phyloP scores from a whole-genome alignment of 2,888 invertebrate species.

The Tipula confusa region DNA sequence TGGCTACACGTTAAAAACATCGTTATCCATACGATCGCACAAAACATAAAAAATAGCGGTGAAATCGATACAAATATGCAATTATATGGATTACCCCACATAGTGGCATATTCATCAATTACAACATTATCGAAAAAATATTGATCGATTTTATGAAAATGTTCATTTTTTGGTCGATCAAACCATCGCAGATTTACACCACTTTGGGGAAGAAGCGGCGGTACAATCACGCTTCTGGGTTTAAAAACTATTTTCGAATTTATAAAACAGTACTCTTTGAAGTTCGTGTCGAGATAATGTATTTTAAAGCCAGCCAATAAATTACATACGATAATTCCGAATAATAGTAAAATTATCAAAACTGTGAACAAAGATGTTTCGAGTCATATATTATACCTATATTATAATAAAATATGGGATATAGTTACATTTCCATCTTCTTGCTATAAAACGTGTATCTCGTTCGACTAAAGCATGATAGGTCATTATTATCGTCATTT shows the following conservation, averaged over 20 bases:
- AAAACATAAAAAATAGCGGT: not conserved
- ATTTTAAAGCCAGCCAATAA: not conserved
- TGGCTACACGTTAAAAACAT: not conserved
- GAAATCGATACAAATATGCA: not conserved
- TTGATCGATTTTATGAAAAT: not conserved
- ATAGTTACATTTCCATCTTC: constrained; percentile 27
- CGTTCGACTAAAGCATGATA: constrained; percentile 21
- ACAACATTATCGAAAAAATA: not conserved
- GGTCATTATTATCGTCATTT: not conserved
- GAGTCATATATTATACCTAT: not conserved
- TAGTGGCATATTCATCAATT: not conserved
- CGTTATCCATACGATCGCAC: not conserved
- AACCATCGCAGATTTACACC: not conserved
- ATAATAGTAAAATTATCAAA: not conserved
- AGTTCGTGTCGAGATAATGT: not conserved
- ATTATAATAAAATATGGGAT: too few species aligned
- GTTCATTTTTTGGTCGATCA: too few species aligned
- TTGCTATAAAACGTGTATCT: not conserved
- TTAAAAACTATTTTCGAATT: not conserved
- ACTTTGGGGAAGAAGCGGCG: not conserved
- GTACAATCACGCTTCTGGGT: not conserved
- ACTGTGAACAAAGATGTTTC: not conserved
- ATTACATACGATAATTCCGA: not conserved
- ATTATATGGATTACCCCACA: not conserved
- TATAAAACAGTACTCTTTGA: not conserved